phyloP scores from a whole-genome alignment of 2,888 invertebrate genomes.

The Caenorhabditis imperialis region DNA sequence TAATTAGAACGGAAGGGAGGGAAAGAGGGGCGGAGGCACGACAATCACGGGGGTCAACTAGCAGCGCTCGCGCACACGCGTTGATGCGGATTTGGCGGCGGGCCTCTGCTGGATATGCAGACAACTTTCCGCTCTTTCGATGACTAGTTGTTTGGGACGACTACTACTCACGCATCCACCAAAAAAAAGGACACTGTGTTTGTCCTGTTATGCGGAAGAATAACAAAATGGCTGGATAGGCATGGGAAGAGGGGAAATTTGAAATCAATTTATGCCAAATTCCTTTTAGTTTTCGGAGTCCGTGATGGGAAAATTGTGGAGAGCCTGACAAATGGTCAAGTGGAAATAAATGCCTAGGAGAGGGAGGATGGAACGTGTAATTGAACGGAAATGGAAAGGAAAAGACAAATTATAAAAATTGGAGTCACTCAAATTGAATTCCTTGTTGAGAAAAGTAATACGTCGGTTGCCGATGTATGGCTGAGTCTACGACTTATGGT shows the following conservation, averaged over 20 bases:
- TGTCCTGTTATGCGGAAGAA: conserved; percentile 52
- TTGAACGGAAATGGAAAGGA: too few species aligned
- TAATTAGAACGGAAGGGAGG: conserved; percentile 50
- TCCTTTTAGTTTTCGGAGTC: conserved; percentile 29
- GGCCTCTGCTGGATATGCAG: conserved; percentile 39
- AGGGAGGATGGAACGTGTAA: too few species aligned
- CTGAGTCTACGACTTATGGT: conserved; percentile 29
- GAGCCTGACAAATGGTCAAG: conserved; percentile 33
- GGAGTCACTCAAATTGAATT: too few species aligned
- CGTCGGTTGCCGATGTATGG: not conserved
- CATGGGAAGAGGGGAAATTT: conserved; percentile 9
- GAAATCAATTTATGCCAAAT: conserved; percentile 1
- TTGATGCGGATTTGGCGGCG: conserved; percentile 46
- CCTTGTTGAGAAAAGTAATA: not conserved
- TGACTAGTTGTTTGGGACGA: conserved; percentile 37
- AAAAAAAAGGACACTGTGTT: conserved; percentile 43
- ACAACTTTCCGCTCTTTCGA: conserved; percentile 30
- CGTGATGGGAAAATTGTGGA: conserved; percentile 48
- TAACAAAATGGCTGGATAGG: conserved; percentile 16
- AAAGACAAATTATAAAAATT: too few species aligned
- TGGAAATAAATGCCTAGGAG: too few species aligned
- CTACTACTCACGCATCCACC: conserved; percentile 33
- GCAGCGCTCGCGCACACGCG: conserved; percentile 27
- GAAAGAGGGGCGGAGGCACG: conserved; percentile 15
- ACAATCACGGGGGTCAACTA: conserved; percentile 34